A percentile compares a stretch with the other conserved stretches of the same genome.
Evolutionary conservation across 1,140 invertebrate species (phyloP).

Genomic region (Heliconius nattereri): DNA sequence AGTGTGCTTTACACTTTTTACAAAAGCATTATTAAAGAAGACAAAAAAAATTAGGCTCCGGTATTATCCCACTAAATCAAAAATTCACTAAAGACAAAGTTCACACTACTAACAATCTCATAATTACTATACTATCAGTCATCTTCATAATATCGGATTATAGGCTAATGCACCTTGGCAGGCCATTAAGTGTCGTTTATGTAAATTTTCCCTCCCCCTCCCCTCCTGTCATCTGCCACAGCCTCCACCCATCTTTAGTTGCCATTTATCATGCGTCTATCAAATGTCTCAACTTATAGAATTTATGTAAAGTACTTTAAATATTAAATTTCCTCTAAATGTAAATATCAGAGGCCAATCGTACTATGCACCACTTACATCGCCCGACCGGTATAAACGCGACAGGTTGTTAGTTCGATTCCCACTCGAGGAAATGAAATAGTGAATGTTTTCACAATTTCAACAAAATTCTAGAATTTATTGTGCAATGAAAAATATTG

Average conservation of each 20-base stretch:
- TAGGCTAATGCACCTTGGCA: conserved; percentile 38
- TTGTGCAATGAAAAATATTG: too few species aligned
- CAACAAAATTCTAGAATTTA: neutral
- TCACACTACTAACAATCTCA: neutral
- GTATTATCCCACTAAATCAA: too few species aligned
- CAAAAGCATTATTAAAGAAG: too few species aligned
- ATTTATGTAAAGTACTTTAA: neutral
- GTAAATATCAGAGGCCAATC: too few species aligned
- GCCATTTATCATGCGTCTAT: conserved; percentile 60
- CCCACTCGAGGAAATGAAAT: too few species aligned
- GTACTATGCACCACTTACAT: too few species aligned
- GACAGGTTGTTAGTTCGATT: too few species aligned
- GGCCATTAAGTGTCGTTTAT: conserved; percentile 59
- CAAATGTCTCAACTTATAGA: conserved; percentile 35
- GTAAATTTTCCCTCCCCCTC: conserved; percentile 47
- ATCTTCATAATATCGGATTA: conserved; percentile 48
- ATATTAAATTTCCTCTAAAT: neutral
- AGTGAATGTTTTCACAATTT: too few species aligned
- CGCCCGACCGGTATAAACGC: too few species aligned
- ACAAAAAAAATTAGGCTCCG: too few species aligned
- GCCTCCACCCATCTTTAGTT: conserved; percentile 16
- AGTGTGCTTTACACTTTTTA: too few species aligned
- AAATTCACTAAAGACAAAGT: neutral
- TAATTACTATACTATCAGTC: conserved; percentile 47
- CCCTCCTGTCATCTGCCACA: neutral